Evolutionary conservation across 2,113 vertebrate species (phyloP).

Genomic region (Laticauda colubrina): DNA sequence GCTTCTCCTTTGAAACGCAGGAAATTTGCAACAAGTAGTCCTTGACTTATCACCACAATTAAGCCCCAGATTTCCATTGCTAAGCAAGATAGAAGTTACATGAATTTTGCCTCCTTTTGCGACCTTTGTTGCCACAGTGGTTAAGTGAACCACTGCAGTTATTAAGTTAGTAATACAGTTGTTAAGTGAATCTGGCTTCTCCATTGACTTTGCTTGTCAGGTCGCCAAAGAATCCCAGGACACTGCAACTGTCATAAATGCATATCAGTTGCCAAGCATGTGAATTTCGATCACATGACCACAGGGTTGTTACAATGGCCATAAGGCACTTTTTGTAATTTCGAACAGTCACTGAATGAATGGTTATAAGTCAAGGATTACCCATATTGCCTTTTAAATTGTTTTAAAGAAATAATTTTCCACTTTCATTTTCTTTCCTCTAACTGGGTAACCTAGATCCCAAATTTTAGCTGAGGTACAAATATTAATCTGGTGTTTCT

Average conservation of each 20-base stretch:
- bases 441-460: not conserved
- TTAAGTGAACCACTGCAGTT: not conserved
- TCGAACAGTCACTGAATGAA: not conserved
- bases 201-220: not conserved
- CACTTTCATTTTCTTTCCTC: constrained; percentile 32
- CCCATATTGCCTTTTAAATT: constrained; percentile 20
- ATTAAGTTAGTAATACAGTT: not conserved
- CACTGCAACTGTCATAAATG: not conserved
- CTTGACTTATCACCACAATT: not conserved
- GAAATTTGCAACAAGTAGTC: not conserved
- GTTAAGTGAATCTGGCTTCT: not conserved
- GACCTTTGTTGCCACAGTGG: not conserved
- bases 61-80: not conserved
- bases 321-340: not conserved
- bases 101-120: not conserved
- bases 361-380: not conserved
- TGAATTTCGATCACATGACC: not conserved
- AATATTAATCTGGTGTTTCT: not conserved
- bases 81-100: not conserved
- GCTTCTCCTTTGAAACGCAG: not conserved
- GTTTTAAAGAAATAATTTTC: constrained; percentile 34
- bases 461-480: not conserved
- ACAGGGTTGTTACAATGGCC: not conserved
- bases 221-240: not conserved
- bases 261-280: not conserved